Evolutionary conservation across 2,113 vertebrate species (phyloP), one percentile per base, ranked within the genome.

Genomic region (Lophochroa leadbeateri): DNA sequence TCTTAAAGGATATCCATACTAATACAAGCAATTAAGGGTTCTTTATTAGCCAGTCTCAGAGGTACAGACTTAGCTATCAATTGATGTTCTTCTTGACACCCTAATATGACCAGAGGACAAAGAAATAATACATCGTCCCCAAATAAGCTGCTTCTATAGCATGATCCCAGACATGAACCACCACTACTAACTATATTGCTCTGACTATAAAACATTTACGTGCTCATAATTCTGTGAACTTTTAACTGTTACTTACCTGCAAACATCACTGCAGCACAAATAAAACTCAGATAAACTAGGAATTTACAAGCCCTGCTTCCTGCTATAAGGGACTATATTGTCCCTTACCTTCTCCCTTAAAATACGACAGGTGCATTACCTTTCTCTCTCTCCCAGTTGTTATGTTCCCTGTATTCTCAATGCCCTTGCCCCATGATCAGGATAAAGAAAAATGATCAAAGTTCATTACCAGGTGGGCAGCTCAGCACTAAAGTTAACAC

Each of bases 11-110:
- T 65, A 44, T 80, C 63, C 88, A 61, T 61, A 77, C 35, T 74
- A 83, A 86, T 75, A 39, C 13, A 94, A 86, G 68, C 83, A 88
- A 84, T 88, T 95, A 95, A 89, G 61, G 13, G 19, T 82, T 86
- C 80, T 86, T 83, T 92, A 82, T 88, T 86, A 84, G 53, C 13
- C 50, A 47, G 15, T 78, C 77, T 83, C 10, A 5, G 60, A 93
- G 11, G 70, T 52, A 90, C 41, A 88, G n/a, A 44, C 8, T 77
- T 94, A 55, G 46, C 39, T 60, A 94, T 80, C 60, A 84, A 31
- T 0, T 79, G 11, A 79, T 55, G 47, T 68, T 93, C 65, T 94
- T 69, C 64, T 88, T 18, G 79, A 49, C 9, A 24, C 43, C 6
- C 10, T 72, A 65, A 28, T 61, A 84, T 57, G 53, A 57, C 18